A percentile compares a stretch with the other conserved stretches of the same genome.
These are phyloP conservation scores for Turritopsis rubra DNA, from an alignment of 30 jellyfish, hydroid and myxozoan genomes.

Conservation along the genomic window DNA sequence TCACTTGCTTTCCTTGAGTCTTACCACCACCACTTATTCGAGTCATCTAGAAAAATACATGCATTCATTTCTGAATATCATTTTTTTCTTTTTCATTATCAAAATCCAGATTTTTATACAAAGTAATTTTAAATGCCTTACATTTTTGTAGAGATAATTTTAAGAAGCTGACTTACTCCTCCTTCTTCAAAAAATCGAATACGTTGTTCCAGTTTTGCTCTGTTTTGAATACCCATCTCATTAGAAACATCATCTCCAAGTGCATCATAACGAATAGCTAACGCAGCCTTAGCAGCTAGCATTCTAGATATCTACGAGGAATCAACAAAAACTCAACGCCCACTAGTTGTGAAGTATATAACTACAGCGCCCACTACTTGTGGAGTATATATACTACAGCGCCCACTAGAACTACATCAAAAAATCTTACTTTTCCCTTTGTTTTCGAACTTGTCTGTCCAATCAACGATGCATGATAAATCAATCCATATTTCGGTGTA, in stretches of 20 bases:
- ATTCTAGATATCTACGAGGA: conserved; percentile 74
- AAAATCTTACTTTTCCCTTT: conserved; percentile 79
- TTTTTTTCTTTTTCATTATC: too few relatives aligned
- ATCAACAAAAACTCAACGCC: too few relatives aligned
- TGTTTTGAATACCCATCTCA: conserved; percentile 79
- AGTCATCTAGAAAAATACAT: conserved; percentile 37
- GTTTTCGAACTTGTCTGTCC: conserved; percentile 68
- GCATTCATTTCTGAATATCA: neutral
- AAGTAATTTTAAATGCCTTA: too few relatives aligned
- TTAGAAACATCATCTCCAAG: conserved; percentile 81
- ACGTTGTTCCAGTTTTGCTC: conserved; percentile 82
- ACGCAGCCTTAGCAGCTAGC: conserved; percentile 93
- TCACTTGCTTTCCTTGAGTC: conserved; percentile 41
- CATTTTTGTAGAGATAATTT: neutral
- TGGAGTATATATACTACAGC: neutral
- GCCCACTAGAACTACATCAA: too few relatives aligned
- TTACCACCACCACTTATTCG: conserved; percentile 84
- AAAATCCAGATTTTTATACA: neutral
- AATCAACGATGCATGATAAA: conserved; percentile 90
- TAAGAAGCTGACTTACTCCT: conserved; percentile 46
- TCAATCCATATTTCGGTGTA: conserved; percentile 97
- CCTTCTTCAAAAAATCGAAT: conserved; percentile 72
- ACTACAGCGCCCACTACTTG: neutral
- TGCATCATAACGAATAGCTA: conserved; percentile 94
- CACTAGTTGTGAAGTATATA: neutral